Evolutionary conservation across 2,113 vertebrate species (phyloP).

Genomic region (Tetrao urogallus): DNA sequence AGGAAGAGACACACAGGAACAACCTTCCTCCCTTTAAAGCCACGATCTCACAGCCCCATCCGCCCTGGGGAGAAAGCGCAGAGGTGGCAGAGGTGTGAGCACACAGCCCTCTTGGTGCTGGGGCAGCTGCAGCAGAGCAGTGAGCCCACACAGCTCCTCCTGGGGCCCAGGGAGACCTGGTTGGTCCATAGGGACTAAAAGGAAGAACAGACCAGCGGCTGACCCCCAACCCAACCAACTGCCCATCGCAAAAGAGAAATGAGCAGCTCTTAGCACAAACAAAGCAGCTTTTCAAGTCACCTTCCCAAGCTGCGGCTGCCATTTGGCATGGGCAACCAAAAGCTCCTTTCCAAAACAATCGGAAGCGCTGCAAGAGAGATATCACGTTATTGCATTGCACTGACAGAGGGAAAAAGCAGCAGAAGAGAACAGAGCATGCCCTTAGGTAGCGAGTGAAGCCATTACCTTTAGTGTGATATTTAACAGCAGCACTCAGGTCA

Average conservation of each 20-base stretch:
- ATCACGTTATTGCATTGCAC: background rate
- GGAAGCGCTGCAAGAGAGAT: background rate
- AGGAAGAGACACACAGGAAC: background rate
- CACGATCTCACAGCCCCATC: constrained; percentile 2
- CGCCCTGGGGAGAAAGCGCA: constrained; percentile 41
- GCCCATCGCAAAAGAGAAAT: background rate
- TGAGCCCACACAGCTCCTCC: background rate
- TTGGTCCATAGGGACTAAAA: background rate
- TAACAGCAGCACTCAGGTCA: constrained; percentile 94
- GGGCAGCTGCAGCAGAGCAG: background rate
- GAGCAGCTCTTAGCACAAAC: background rate
- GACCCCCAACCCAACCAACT: background rate
- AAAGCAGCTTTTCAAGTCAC: background rate
- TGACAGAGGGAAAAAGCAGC: background rate
- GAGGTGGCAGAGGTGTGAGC: constrained; percentile 5
- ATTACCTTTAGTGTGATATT: constrained; percentile 99
- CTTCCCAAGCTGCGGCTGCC: background rate
- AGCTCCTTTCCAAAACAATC: background rate
- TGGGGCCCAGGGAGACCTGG: background rate
- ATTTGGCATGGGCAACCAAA: background rate
- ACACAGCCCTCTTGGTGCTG: background rate
- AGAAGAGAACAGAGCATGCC: background rate
- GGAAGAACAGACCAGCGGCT: background rate
- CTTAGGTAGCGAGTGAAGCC: constrained; percentile 55
- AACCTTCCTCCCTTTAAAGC: constrained; percentile 12